Base-by-base conservation (phyloP, 2,888 invertebrate genomes). In the Conistra vaccinii region DNA sequence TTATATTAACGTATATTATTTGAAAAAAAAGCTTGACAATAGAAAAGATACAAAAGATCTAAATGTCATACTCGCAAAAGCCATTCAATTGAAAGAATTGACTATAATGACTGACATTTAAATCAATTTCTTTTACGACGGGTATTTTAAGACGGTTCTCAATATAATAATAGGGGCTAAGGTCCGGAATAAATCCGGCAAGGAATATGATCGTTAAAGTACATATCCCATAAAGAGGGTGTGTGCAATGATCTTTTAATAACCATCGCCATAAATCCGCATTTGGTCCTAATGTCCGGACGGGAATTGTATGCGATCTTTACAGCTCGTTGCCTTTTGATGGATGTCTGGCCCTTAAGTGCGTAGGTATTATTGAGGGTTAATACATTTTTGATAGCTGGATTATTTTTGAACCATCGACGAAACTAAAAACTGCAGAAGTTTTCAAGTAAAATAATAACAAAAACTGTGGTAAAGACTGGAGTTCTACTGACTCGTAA, bases 231-330 rank as follows among this genome's bases (percentile, higher is more conserved):
- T 73, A 48, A 70, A 76, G 20, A n/a, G 55, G 12, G 60, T 51
- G 26, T 68, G 60, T 20, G 23, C 65, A 55, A 85, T 85, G 77
- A 76, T 70, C 53, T 80, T 84, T 82, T 86, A 84, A 80, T 85
- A 82, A 70, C 73, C 79, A 68, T 73, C 17, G 62, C 32, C 73
- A 63, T 81, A 84, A 84, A 78, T 73, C 69, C 81, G 65, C 71
- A 62, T 77, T 75, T 53, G 69, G 67, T 55, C 75, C 69, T 71
- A 78, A 81, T 76, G 81, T 73, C 69, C 73, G 72, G 57, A 51
- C 48, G 66, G 48, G 73, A 70, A 80, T 85, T 80, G 69, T 85
- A 61, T 42, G 53, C 45, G 65, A 72, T 72, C 26, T 65, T 53
- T 55, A 66, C 62, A 20, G 48, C 6, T 68, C 68, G 14, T 53